Evolutionary conservation across 2,888 invertebrate genomes (phyloP).

Genomic region (Aphidoletes aphidimyza): DNA sequence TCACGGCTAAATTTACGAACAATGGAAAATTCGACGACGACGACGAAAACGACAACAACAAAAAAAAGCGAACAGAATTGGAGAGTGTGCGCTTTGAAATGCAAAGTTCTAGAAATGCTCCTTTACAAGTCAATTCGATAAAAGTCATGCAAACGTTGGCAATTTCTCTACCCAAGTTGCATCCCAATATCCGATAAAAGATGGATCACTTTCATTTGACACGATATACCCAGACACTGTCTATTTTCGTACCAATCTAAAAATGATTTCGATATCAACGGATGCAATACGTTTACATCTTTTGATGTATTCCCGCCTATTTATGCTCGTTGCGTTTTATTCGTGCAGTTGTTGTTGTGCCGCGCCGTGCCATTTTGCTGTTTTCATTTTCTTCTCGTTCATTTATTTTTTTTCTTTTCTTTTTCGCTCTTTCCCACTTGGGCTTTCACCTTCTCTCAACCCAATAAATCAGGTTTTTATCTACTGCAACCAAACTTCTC

Average conservation of each 20-base stretch:
- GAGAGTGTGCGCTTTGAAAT: background rate
- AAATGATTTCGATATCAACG: constrained; percentile 24
- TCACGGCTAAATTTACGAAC: background rate
- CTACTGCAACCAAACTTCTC: background rate
- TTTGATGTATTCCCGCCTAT: constrained; percentile 26
- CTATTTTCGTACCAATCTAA: background rate
- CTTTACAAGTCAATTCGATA: background rate
- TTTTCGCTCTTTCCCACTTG: no score
- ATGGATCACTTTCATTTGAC: constrained; percentile 12
- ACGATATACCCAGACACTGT: background rate
- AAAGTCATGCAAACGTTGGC: background rate
- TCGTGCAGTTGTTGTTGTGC: no score
- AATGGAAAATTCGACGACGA: background rate
- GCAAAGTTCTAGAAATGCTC: background rate
- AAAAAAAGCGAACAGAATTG: no score
- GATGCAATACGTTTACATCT: constrained; percentile 20
- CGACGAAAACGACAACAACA: background rate
- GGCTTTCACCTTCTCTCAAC: background rate
- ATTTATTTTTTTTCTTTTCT: background rate
- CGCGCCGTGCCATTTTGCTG: no score
- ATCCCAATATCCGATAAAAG: background rate
- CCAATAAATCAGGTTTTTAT: constrained; percentile 36
- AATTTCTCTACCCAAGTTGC: background rate
- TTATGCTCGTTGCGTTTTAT: background rate
- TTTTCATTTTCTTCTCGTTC: background rate